Conservation (phyloP, 2,888 invertebrate genomes). For the Caenorhabditis drosophilae region DNA sequence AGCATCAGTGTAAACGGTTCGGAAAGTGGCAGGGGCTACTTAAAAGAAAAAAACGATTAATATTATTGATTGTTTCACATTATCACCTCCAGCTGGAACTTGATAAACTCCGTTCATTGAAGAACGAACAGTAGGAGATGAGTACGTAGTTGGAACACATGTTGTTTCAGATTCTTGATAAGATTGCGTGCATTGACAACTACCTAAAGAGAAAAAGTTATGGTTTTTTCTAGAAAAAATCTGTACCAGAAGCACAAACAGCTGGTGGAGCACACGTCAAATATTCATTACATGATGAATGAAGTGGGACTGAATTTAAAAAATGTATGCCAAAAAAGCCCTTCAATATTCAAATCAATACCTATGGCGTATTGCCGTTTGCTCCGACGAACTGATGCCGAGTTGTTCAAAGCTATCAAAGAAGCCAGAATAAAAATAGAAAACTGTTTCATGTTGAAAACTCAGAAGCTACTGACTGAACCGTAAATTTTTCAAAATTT, state of each 20-base stretch:
- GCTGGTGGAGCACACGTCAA: slow-evolving; percentile 44
- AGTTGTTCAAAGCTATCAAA: slow-evolving; percentile 13
- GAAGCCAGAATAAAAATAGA: slow-evolving; percentile 21
- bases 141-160: slow-evolving; percentile 22
- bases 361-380: slow-evolving; percentile 35
- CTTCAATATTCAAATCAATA: slow-evolving; percentile 10
- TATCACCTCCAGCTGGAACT: slow-evolving; percentile 40
- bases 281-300: slow-evolving; percentile 44
- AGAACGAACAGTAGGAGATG: slow-evolving; percentile 18
- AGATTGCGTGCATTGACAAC: slow-evolving; percentile 34
- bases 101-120: slow-evolving; percentile 45
- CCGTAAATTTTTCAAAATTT: too few relatives aligned
- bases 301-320: slow-evolving; percentile 41
- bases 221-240: too few relatives aligned
- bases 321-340: not conserved
- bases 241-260: slow-evolving; percentile 29
- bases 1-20: slow-evolving; percentile 41
- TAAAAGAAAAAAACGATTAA: slow-evolving; percentile 6
- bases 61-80: slow-evolving; percentile 4
- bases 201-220: too few relatives aligned
- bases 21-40: slow-evolving; percentile 42
- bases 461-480: too few relatives aligned
- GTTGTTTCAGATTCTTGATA: slow-evolving; percentile 32
- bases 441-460: slow-evolving; percentile 30
- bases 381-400: slow-evolving; percentile 20